Base-by-base conservation (phyloP, 2,888 invertebrate genomes). In the Oligia strigilis region DNA sequence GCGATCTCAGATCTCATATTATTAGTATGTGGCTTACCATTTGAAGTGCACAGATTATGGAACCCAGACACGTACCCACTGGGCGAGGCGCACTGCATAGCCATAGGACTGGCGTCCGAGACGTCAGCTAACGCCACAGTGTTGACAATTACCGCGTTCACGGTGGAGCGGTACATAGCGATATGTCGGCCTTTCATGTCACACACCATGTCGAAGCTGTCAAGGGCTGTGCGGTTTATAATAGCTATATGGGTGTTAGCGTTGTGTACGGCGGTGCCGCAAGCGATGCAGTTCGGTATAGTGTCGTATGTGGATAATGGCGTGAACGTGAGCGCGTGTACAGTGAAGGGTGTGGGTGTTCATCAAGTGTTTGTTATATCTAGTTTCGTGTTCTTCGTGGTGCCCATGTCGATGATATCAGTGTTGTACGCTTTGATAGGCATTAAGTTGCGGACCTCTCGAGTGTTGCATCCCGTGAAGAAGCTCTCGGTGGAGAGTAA, bases 101-200 rank as follows among this genome's bases (percentile, higher is more conserved):
- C 98, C 19, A 97, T 98, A 86, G 98, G 98, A 13, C 97, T 99
- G 72, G 98, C 98, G 0, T 98, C 99, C 0, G 99, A 99, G 94
- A 98, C 98, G n/a, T 98, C 98, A 0, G 98, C 98, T 40, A 98
- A 98, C 92, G 98, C 98, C 0, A 99, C 99, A 0, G 99, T 99
- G 3, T 95, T 98, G 83, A 98, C 98, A 19, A 99, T 99, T 90
- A 98, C 99, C 0, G 98, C 99, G 4, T 99, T 99, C 94, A 99
- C 98, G 0, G 98, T 99, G 23, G 99, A 99, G 94, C 97, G 99
- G 83, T 99, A 99, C 93, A 98, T 99, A 62, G 99, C 99, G 9
- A 99, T 99, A 89, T 99, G 98, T 91, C 98, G 98, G 92, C 99
- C 99, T 0, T 98, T 99, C 91, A 97, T 98, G 91, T 98, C 98